Base-by-base conservation (phyloP, 2,797 vertebrate species). In the Micropoecilia bifurca region DNA sequence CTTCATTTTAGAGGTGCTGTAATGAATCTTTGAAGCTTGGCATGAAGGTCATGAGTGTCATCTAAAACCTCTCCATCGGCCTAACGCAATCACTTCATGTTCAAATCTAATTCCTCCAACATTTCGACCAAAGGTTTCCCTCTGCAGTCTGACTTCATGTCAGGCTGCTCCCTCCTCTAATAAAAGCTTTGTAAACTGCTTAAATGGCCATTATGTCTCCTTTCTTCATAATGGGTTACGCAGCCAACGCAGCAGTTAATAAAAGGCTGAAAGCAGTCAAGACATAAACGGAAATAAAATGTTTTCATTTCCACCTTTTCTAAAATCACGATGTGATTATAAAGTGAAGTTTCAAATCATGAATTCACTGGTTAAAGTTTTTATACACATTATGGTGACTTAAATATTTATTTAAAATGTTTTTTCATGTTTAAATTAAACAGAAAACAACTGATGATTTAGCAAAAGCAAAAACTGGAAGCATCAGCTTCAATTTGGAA, bases 181-280 rank as follows among this genome's bases (percentile, higher is more conserved):
- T 95, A 94, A 95, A 91, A 92, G 91, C 92, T 93, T 89, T 88
- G 86, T 95, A 95, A 96, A 95, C 91, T 92, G 91, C 90, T 96
- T 96, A 95, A 84, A 92, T 90, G 84, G 88, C 92, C 94, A 95
- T 95, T 95, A 95, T 76, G 82, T 92, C 89, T 91, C 85, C 85
- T 89, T 88, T 88, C 85, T 77, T 82, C 85, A 77, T 92, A 91
- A 93, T 92, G 88, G 90, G 84, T 90, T 88, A 92, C 86, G 76
- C 59, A 81, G 86, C 80, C 61, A 83, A 85, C 79, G 77, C 76
- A 85, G 83, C 76, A 77, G 85, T 80, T 55, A 59, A 80, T 75
- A 39, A 57, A 63, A 76, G 74, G 30, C 53, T 74, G 55, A 53
- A 45, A 87, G 84, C 78, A 78, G 81, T 80, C 16, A 79, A 85